A percentile compares a stretch with the other conserved stretches of the same genome.
Conservation (phyloP, 1,140 invertebrate genomes). For the Cheumatopsyche charites region DNA sequence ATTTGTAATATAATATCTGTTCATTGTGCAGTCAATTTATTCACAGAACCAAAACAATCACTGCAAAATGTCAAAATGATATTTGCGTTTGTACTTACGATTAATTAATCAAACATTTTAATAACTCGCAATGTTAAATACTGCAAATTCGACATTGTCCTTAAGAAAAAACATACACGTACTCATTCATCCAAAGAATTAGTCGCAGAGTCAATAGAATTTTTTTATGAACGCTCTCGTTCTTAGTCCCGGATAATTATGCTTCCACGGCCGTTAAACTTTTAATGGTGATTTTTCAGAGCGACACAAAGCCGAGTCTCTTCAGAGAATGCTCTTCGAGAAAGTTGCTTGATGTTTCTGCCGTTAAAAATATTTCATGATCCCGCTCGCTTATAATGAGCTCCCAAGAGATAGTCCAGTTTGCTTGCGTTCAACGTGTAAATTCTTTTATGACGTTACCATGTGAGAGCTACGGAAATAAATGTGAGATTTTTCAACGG, state of each 20-base stretch:
- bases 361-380: slow-evolving; percentile 18
- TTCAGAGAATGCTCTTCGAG: background rate
- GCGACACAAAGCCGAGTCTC: background rate
- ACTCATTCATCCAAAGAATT: too few species aligned
- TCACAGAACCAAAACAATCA: background rate
- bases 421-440: background rate
- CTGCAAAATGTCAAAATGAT: background rate
- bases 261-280: background rate
- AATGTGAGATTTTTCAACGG: too few species aligned
- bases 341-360: slow-evolving; percentile 1
- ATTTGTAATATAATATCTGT: background rate
- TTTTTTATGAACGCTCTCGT: too few species aligned
- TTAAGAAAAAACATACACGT: too few species aligned
- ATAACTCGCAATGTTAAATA: too few species aligned
- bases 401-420: background rate
- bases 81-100: too few species aligned
- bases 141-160: too few species aligned
- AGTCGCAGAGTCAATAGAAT: too few species aligned
- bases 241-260: too few species aligned
- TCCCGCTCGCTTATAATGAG: background rate
- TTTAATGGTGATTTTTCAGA: slow-evolving; percentile 6
- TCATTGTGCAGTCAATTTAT: slow-evolving; percentile 2
- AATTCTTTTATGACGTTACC: slow-evolving; percentile 13
- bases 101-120: too few species aligned
- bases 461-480: too few species aligned